Evolutionary conservation across 2,797 vertebrate genomes (phyloP), one percentile per base, ranked within the genome.

Genomic region (Aeoliscus strigatus): DNA sequence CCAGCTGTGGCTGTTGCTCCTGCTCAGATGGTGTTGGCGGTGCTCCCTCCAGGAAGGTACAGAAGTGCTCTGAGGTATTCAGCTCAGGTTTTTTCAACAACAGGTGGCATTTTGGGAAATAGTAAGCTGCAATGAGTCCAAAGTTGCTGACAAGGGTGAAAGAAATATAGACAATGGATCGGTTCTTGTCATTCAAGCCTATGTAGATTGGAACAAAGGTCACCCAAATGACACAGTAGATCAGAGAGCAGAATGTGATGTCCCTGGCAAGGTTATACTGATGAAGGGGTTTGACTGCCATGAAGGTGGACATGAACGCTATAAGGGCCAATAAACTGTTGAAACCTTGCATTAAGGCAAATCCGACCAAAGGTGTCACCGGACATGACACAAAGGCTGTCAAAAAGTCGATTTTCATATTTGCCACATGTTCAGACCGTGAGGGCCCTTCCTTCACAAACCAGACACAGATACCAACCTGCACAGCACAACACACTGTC

Each of bases 271-370:
- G 34, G 28, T 92, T 92, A 61, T 93, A 93, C 52, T 78, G 86
- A 26, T 79, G 78, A 0, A 73, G 73, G 0, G 63, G 76, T 16
- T 78, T 86, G 13, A 80, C 75, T 0, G 90, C 91, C 90, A 93
- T 91, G 78, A 97, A 98, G 0, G 93, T 94, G 74, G 88, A 87
- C 58, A 95, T 87, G 66, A 97, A 92, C 4, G 89, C 93, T 5
- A 78, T 0, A 0, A 89, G 70, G 1, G 91, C 89, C 65, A 95
- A 30, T 2, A 38, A 11, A 18, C 18, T 9, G 0, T 91, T 93
- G 43, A 76, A 70, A 30, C 76, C 72, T 0, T 94, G 89, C 60
- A 92, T 73, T 5, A 94, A 9, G 12, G 73, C 72, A 0, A 93
- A 85, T 51, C 83, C 83, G 0, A 35, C 0, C 77, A 90, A 77